phyloP scores from a whole-genome alignment of 2,888 invertebrate genomes.

The Rugalucina vietnamica region DNA sequence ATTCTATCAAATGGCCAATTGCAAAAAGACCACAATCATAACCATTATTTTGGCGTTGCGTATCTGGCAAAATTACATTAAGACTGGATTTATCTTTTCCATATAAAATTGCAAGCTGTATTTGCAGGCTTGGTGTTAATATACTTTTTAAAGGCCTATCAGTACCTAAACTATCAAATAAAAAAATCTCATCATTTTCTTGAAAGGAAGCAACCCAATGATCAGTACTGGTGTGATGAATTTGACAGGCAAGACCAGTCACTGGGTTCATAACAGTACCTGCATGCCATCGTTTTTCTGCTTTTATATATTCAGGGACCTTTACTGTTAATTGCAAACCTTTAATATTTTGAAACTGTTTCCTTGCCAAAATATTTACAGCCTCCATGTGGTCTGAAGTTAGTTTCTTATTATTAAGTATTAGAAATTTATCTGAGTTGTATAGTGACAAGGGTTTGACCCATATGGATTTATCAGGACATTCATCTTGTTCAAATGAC shows the following conservation, averaged over 20 bases:
- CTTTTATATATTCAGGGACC: constrained; percentile 13
- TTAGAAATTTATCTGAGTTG: not conserved
- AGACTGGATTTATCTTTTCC: not conserved
- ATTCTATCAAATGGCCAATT: not conserved
- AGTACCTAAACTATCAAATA: not conserved
- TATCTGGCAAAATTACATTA: not conserved
- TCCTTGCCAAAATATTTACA: constrained; percentile 28
- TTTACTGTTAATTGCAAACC: constrained; percentile 39
- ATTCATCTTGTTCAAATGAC: not conserved
- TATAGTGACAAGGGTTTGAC: not conserved
- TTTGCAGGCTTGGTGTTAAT: not conserved
- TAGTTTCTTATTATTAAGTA: constrained; percentile 12
- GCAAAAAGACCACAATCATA: not conserved
- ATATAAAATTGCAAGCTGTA: not conserved
- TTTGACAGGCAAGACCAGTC: constrained; percentile 22
- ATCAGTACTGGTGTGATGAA: constrained; percentile 28
- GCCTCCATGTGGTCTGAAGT: constrained; percentile 39
- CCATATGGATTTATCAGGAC: not conserved
- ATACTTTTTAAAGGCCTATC: not conserved
- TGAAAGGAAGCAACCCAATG: constrained; percentile 29
- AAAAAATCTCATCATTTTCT: not conserved
- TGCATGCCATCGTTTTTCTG: constrained; percentile 12
- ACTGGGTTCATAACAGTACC: constrained; percentile 5
- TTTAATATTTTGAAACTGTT: constrained; percentile 4
- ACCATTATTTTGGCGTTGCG: not conserved